Evolutionary conservation across 2,113 vertebrate genomes (phyloP).

Genomic region (Indicator indicator): DNA sequence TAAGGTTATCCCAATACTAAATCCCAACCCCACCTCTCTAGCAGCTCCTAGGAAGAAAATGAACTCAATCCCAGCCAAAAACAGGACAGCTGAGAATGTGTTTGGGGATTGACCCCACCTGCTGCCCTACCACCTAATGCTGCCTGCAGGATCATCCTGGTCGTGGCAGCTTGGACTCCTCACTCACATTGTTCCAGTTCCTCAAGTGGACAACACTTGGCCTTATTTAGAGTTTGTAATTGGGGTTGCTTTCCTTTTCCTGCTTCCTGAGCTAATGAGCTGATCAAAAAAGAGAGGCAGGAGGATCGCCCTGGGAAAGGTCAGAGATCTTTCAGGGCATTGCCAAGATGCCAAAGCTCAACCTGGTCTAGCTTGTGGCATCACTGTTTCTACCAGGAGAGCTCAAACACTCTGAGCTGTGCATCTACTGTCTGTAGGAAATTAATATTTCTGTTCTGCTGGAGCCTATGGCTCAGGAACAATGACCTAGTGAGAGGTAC

Average conservation of each 20-base stretch:
- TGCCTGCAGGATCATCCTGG: slow-evolving; percentile 18
- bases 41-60: background rate
- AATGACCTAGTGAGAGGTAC: background rate
- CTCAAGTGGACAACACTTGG: background rate
- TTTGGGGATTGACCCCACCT: background rate
- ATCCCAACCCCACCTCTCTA: background rate
- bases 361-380: background rate
- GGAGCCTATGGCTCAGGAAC: background rate
- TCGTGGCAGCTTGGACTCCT: background rate
- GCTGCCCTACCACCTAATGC: background rate
- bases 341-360: background rate
- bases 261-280: background rate
- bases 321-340: background rate
- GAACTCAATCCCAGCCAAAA: background rate
- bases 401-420: background rate
- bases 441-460: background rate
- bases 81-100: background rate
- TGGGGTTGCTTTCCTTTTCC: background rate
- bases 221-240: background rate
- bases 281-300: background rate
- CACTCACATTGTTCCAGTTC: background rate
- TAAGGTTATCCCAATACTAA: background rate
- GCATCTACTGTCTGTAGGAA: background rate
- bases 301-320: background rate
- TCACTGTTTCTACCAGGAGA: background rate